phyloP scores from a whole-genome alignment of 64 coral and sea anemone genomes.

The Hydrozoanthus tunicans region DNA sequence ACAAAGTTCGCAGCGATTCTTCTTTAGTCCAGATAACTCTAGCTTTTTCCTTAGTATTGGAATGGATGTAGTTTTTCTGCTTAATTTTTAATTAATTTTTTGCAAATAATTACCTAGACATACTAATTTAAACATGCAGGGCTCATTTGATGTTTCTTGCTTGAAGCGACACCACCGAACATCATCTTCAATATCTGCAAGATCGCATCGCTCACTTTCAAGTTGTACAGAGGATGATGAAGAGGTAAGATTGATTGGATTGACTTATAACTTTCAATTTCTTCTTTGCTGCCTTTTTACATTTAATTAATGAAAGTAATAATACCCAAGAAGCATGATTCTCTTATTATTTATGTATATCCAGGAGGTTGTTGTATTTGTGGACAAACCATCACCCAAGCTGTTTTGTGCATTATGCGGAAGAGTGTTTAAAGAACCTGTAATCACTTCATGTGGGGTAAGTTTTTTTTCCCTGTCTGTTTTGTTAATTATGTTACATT shows the following conservation, averaged over 20 bases:
- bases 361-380: conserved; percentile 95
- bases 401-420: conserved; percentile 85
- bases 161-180: conserved; percentile 83
- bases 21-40: too few relatives aligned
- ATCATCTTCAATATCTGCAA: conserved; percentile 80
- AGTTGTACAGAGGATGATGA: conserved; percentile 89
- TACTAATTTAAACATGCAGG: conserved; percentile 28
- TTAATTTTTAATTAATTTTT: too few relatives aligned
- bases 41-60: too few relatives aligned
- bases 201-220: conserved; percentile 87
- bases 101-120: too few relatives aligned
- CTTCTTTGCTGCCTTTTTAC: neutral
- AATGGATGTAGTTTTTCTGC: too few relatives aligned
- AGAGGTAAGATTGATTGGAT: conserved; percentile 53
- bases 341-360: neutral
- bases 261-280: neutral
- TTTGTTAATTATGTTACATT: neutral
- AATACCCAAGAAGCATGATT: too few relatives aligned
- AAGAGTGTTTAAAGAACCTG: conserved; percentile 92
- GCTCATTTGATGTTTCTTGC: conserved; percentile 79
- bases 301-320: too few relatives aligned
- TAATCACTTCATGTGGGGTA: conserved; percentile 97
- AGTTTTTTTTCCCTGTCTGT: neutral
- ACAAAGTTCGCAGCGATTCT: too few relatives aligned
- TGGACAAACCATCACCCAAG: conserved; percentile 88